Percentiles rank a stretch among this genome's conserved stretches.
These are phyloP conservation scores for Helobdella robusta DNA, from an alignment of 2,888 invertebrate genomes.

Conservation along the genomic window DNA sequence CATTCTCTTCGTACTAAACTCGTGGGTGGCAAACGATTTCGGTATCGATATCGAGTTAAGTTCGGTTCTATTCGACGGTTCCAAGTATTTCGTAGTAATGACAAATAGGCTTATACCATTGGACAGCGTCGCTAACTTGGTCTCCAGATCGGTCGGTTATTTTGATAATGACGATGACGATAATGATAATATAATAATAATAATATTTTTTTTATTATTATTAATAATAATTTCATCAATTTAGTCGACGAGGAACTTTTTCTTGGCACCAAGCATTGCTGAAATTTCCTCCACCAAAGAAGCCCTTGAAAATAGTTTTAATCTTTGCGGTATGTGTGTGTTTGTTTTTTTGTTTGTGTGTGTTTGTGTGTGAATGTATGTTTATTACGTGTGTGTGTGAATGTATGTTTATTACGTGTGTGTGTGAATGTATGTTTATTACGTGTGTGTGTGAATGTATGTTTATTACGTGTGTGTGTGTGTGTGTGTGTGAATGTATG, in stretches of 20 bases:
- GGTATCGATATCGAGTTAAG: neutral
- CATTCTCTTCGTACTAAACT: constrained; percentile 12
- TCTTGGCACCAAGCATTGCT: neutral
- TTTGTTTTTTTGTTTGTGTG: neutral
- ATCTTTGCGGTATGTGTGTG: constrained; percentile 4
- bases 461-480: too few relatives aligned
- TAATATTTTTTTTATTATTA: neutral
- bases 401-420: too few relatives aligned
- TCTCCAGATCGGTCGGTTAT: neutral
- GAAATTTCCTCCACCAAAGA: neutral
- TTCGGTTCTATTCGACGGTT: neutral
- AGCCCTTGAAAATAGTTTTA: neutral
- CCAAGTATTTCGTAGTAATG: neutral
- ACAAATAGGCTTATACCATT: neutral
- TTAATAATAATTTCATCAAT: too few relatives aligned
- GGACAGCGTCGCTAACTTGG: neutral
- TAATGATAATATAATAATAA: neutral
- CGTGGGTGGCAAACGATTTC: neutral
- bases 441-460: too few relatives aligned
- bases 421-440: too few relatives aligned
- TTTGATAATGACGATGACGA: neutral
- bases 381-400: too few relatives aligned
- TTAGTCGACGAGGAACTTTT: neutral
- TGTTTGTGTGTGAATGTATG: neutral
- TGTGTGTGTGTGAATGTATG: too few relatives aligned